Evolutionary conservation across 2,113 vertebrate species (phyloP).

Genomic region (Platysternon megacephalum): DNA sequence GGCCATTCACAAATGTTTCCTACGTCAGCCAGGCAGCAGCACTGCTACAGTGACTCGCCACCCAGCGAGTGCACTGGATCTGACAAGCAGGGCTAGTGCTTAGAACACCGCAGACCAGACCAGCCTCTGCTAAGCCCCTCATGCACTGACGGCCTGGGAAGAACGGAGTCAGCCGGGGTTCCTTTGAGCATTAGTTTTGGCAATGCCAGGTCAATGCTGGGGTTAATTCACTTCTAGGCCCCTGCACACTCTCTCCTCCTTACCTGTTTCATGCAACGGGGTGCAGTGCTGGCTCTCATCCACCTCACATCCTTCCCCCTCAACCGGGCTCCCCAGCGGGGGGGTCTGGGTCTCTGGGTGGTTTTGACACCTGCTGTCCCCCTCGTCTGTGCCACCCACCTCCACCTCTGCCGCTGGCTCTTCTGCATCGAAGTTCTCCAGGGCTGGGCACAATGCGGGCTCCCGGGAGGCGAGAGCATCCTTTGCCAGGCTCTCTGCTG

Average conservation of each 20-base stretch:
- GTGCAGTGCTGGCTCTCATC: slow-evolving; percentile 63
- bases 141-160: neutral
- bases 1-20: neutral
- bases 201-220: neutral
- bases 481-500: neutral
- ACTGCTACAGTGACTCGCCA: fast-evolving
- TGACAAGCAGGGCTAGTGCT: no score
- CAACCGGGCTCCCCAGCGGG: slow-evolving; percentile 78
- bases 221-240: neutral
- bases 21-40: fast-evolving
- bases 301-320: slow-evolving; percentile 44
- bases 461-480: neutral
- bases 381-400: slow-evolving; percentile 47
- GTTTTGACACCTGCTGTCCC: slow-evolving; percentile 6
- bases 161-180: fast-evolving
- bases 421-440: slow-evolving; percentile 47
- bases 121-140: neutral
- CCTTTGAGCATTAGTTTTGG: neutral
- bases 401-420: slow-evolving; percentile 70
- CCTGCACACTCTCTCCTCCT: neutral
- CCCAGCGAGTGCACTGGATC: neutral
- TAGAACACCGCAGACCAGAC: fast-evolving
- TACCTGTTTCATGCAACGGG: slow-evolving; percentile 73
- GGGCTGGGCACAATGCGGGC: neutral
- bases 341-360: slow-evolving; percentile 74